A percentile compares a stretch with the other conserved stretches of the same genome.
Evolutionary conservation across 2,797 vertebrate species (phyloP).

Genomic region (Mus spretus): DNA sequence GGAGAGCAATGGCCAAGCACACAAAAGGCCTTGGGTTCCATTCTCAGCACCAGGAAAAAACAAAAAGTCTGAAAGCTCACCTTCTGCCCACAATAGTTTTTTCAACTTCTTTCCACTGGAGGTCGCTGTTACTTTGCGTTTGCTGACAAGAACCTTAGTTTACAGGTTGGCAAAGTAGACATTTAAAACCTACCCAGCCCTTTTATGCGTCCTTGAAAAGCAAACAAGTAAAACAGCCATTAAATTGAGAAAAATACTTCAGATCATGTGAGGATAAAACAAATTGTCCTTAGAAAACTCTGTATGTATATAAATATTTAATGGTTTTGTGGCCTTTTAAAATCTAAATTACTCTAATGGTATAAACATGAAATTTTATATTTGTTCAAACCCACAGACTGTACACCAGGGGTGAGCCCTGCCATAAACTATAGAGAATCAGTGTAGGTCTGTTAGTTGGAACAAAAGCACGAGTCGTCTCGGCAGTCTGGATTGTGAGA

Average conservation of each 20-base stretch:
- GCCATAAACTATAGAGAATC: background rate
- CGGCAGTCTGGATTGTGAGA: background rate
- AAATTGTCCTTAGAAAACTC: constrained; percentile 23
- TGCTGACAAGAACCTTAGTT: background rate
- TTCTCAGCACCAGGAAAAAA: background rate
- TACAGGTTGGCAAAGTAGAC: fast-evolving
- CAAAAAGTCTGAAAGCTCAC: background rate
- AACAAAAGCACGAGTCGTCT: background rate
- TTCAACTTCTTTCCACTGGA: constrained; percentile 85
- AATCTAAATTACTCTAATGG: background rate
- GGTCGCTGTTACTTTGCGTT: constrained; percentile 81
- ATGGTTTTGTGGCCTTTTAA: background rate
- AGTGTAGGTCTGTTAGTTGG: background rate
- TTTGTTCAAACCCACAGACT: background rate
- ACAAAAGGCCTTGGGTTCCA: background rate
- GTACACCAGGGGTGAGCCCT: background rate
- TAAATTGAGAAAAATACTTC: background rate
- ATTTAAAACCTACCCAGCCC: background rate
- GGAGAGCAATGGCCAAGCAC: background rate
- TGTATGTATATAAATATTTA: constrained; percentile 36
- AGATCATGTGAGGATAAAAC: background rate
- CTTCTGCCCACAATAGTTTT: background rate
- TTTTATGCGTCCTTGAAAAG: background rate
- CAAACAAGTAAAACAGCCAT: constrained; percentile 1
- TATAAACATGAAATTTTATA: background rate